Conservation (phyloP, 2,113 vertebrate species). For the Todiramphus chloris region DNA sequence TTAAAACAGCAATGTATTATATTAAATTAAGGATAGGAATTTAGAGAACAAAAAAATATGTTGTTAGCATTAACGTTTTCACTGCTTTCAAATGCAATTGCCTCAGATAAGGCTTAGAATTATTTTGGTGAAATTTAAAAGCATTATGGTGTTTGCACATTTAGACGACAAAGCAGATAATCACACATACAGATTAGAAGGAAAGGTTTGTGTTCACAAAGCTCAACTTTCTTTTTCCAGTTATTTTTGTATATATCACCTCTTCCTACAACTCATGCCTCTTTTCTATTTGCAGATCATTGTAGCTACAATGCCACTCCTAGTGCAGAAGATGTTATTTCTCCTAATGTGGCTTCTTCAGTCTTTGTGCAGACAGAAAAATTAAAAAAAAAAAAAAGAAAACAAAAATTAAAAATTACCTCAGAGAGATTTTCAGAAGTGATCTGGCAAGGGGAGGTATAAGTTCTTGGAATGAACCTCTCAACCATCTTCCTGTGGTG, state of each 20-base stretch:
- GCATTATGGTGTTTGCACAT: constrained; percentile 6
- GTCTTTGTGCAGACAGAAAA: background rate
- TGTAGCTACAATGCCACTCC: background rate
- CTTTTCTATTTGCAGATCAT: background rate
- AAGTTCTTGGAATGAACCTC: background rate
- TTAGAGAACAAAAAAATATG: constrained; percentile 51
- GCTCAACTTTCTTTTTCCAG: background rate
- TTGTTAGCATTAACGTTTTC: constrained; percentile 45
- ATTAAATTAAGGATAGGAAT: constrained; percentile 67
- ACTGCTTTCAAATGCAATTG: background rate
- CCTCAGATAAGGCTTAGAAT: constrained; percentile 27
- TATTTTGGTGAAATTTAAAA: constrained; percentile 38
- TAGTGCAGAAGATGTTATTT: background rate
- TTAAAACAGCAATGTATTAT: constrained; percentile 56
- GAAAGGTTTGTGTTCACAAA: background rate
- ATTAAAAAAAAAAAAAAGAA: background rate
- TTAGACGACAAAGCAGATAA: constrained; percentile 2
- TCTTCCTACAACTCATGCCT: background rate
- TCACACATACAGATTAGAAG: background rate
- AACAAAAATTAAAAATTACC: too few relatives aligned
- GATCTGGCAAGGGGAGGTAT: background rate
- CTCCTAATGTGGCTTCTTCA: background rate
- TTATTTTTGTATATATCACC: background rate
- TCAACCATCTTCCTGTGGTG: background rate
- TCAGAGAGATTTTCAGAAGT: background rate